phyloP scores from a whole-genome alignment of 2,113 vertebrate species.

The Scolopax mira region DNA sequence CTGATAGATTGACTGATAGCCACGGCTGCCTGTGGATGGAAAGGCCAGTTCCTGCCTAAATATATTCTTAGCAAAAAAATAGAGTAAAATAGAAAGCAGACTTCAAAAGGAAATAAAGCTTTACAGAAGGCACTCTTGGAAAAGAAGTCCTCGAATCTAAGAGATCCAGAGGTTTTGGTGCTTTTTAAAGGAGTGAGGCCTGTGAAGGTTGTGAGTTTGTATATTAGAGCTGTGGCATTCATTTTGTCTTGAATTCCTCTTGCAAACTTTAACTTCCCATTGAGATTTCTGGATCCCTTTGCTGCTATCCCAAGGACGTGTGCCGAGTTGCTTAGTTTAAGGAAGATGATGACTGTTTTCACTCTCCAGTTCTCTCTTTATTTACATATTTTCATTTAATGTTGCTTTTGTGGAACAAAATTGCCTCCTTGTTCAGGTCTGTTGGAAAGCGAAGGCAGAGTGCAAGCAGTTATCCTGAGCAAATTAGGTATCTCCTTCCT shows the following conservation, averaged over 20 bases:
- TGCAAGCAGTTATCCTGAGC: background rate
- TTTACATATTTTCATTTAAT: constrained; percentile 32
- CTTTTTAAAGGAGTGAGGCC: constrained; percentile 42
- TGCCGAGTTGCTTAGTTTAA: accelerated
- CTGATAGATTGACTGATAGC: constrained; percentile 75
- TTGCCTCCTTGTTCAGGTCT: constrained; percentile 11
- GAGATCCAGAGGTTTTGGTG: constrained; percentile 45
- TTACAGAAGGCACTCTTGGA: constrained; percentile 52
- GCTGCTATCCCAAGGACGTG: background rate
- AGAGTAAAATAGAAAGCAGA: constrained; percentile 27
- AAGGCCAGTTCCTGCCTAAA: constrained; percentile 64
- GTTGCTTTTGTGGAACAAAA: constrained; percentile 21
- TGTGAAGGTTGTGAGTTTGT: constrained; percentile 39
- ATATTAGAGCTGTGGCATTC: background rate
- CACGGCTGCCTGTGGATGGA: constrained; percentile 59
- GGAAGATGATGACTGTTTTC: background rate
- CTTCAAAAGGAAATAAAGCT: constrained; percentile 64
- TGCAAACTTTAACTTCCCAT: background rate
- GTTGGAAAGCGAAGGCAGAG: background rate
- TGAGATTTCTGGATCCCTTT: constrained; percentile 11
- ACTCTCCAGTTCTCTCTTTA: background rate
- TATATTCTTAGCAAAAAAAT: constrained; percentile 42
- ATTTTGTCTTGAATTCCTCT: background rate
- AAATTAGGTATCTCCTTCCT: constrained; percentile 19
- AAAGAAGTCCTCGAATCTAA: constrained; percentile 46